Evolutionary conservation across 2,113 vertebrate genomes (phyloP), one percentile per base, ranked within the genome.

Genomic region (Chaetodon auriga): DNA sequence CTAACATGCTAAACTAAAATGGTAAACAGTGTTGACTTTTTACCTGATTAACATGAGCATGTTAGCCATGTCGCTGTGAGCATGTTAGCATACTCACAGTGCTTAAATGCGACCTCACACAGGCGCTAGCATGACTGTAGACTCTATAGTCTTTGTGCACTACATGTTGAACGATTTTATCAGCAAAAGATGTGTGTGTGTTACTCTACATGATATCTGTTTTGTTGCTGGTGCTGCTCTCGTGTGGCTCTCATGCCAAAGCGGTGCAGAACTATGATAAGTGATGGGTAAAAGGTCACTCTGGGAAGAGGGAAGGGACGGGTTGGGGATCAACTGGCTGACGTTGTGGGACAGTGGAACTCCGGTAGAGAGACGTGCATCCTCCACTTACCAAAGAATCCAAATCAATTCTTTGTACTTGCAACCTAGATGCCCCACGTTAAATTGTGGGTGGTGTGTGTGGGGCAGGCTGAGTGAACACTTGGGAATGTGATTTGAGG

Each of bases 321-420:
- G 82, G 25, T 15, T 18, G 43, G 79, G 25, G 18, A 21, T 77
- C 43, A 19, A n/a, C 43, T 70, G 91, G 88, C 88, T 86, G 88
- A 93, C 84, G 12, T 38, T 6, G 58, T 73, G 88, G 86, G 80
- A 90, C 87, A 75, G 88, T 89, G 91, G 78, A 86, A 90, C 90
- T 89, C 79, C 49, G 18, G 54, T 53, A 87, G 68, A 78, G 83
- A 81, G 60, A 65, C 90, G 70, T 93, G 94, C 94, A 85, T 94
- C 81, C 58, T 93, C 87, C 90, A 96, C 95, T 96, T 95, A 96
- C 95, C 95, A 94, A 95, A 95, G 93, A 94, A 96, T 93, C 91
- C 88, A 78, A 94, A 92, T 82, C 75, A 93, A 94, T 94, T 95
- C 87, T 95, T 95, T 95, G 94, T 88, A 61, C 85, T 81, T 54